phyloP scores from a whole-genome alignment of 2,797 vertebrate species.

The Hippoglossus hippoglossus region DNA sequence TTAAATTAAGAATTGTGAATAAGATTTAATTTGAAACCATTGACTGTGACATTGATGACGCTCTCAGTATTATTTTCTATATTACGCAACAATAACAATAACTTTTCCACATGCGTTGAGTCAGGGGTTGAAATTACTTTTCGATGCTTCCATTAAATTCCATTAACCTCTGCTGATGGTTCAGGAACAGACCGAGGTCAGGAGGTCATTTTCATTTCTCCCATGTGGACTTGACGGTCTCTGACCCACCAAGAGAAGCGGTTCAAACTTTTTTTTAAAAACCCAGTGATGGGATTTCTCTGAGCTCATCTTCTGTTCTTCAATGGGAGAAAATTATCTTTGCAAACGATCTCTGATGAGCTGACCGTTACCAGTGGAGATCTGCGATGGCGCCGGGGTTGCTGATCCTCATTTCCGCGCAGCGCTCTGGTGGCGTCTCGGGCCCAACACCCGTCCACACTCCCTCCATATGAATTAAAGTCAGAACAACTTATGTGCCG shows the following conservation, averaged over 20 bases:
- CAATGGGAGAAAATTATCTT: conserved; percentile 39
- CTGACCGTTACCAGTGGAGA: conserved; percentile 2
- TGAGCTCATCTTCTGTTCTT: conserved; percentile 46
- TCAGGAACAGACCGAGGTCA: conserved; percentile 17
- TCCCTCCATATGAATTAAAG: conserved; percentile 42
- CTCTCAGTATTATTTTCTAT: too few species aligned
- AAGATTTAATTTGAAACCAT: too few species aligned
- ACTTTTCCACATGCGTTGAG: too few species aligned
- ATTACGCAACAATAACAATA: too few species aligned
- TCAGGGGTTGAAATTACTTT: too few species aligned
- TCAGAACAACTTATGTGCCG: conserved; percentile 58
- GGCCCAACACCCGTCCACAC: neutral
- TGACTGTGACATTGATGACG: too few species aligned
- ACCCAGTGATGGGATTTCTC: conserved; percentile 9
- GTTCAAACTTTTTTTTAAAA: conserved; percentile 24
- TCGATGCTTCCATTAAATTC: too few species aligned
- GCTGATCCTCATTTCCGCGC: conserved; percentile 22
- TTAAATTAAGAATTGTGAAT: too few species aligned
- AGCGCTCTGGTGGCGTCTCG: neutral
- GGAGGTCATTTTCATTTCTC: conserved; percentile 12
- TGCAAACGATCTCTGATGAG: conserved; percentile 43
- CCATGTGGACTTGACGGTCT: conserved; percentile 2
- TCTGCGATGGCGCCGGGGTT: conserved; percentile 8
- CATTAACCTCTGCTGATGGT: neutral
- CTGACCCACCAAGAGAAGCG: conserved; percentile 24